Base-by-base conservation (phyloP, 2,888 invertebrate species). In the Silvanus unidentatus region DNA sequence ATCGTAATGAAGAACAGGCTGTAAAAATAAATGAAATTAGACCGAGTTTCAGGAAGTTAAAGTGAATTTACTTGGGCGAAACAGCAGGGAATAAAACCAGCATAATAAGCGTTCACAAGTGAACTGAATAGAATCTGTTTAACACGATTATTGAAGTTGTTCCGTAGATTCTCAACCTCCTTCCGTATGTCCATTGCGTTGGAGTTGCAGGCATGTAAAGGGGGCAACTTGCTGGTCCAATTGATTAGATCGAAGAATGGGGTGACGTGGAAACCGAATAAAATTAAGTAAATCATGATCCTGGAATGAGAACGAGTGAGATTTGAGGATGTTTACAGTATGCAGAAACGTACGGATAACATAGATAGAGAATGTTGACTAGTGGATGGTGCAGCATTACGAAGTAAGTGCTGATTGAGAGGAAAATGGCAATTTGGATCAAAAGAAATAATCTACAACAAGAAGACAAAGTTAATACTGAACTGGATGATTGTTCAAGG, bases 21-120 rank as follows among this genome's bases (percentile, higher is more conserved):
- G 68, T 1, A 50, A 48, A 41, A 39, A 29, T 13, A 40, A 32
- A 38, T 39, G 8, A 15, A 35, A 35, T 35, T 11, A 35, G n/a
- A 28, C 28, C 8, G 28, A 8, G 10, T 28, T 28, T 28, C 28
- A 28, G 10, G 9, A 10, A 35, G 11, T n/a, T n/a, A n/a, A n/a
- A n/a, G n/a, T n/a, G n/a, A n/a, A n/a, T n/a, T 62, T 72, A 89
- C 90, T 77, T 88, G 88, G 27, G 90, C 86, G 76, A 95, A 92
- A 66, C 88, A 86, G 62, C 90, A 87, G 0, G 95, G 95, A 45
- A 95, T 80, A 64, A 93, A 87, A 44, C 90, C 87, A 34, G 89
- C 83, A 68, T 92, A 93, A 67, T 94, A 95, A 0, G 92, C 88
- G 57, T 86, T 88, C 4, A 89, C 71, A 35, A 93, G 79, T 0